Evolutionary conservation across 2,113 vertebrate genomes (phyloP).

Genomic region (Eulemur rufifrons): DNA sequence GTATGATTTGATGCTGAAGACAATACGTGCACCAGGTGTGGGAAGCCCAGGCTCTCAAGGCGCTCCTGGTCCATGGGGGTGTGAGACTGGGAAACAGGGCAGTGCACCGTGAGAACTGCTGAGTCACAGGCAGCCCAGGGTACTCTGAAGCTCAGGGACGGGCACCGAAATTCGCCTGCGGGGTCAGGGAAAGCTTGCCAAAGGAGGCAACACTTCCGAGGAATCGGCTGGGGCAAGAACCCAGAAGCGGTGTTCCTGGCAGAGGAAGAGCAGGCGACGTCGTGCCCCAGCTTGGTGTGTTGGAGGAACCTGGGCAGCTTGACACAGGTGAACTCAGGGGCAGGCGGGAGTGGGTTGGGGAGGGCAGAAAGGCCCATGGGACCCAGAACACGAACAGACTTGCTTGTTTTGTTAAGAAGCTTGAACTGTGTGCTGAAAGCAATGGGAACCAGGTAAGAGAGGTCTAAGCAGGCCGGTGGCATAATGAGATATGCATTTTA

Average conservation of each 20-base stretch:
- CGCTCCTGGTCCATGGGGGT: fast-evolving
- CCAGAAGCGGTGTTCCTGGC: background rate
- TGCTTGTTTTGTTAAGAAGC: background rate
- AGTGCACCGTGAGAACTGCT: background rate
- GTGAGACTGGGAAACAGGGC: background rate
- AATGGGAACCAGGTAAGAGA: background rate
- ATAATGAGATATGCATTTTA: background rate
- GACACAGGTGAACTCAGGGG: background rate
- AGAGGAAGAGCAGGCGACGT: background rate
- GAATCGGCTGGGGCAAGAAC: background rate
- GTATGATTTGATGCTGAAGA: background rate
- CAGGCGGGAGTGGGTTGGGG: background rate
- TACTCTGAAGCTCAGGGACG: background rate
- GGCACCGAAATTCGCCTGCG: background rate
- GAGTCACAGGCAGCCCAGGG: background rate
- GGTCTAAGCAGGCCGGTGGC: background rate
- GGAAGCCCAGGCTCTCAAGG: background rate
- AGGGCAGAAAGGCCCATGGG: background rate
- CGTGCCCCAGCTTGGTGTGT: background rate
- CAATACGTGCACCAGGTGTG: fast-evolving
- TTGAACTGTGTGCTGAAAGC: background rate
- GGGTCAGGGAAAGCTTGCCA: background rate
- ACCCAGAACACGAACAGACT: background rate
- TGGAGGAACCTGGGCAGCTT: background rate
- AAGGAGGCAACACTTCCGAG: background rate